phyloP scores from a whole-genome alignment of 2,797 vertebrate genomes.

The Synanceia verrucosa region DNA sequence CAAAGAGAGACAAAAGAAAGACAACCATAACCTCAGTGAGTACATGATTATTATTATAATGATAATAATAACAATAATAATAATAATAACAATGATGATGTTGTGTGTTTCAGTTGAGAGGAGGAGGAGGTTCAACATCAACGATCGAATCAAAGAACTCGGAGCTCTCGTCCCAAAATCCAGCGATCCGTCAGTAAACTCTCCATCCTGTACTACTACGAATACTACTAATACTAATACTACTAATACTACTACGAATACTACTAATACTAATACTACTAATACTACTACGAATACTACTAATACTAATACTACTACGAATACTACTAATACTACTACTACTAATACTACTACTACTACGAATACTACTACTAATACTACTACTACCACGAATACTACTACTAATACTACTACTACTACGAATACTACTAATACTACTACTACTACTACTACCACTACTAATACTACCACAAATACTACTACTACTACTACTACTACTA shows the following conservation, averaged over 20 bases:
- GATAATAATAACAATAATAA: neutral
- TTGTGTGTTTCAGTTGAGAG: conserved; percentile 83
- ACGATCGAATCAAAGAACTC: conserved; percentile 91
- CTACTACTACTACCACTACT: neutral
- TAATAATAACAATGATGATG: neutral
- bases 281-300: too few relatives aligned
- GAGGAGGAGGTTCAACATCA: conserved; percentile 91
- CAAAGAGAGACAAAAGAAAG: conserved; percentile 92
- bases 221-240: neutral
- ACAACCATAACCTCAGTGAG: conserved; percentile 94
- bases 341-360: too few relatives aligned
- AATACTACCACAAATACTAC: neutral
- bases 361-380: too few relatives aligned
- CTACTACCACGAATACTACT: too few relatives aligned
- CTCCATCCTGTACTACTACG: too few relatives aligned
- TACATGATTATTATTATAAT: conserved; percentile 16
- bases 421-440: neutral
- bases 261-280: neutral
- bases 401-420: too few relatives aligned
- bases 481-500: neutral
- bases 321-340: too few relatives aligned
- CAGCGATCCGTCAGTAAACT: conserved; percentile 86
- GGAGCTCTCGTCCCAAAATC: conserved; percentile 89
- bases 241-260: neutral
- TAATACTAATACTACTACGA: too few relatives aligned